A percentile compares a stretch with the other conserved stretches of the same genome.
Conservation (phyloP, 2,888 invertebrate genomes). For the Apodemia zela region DNA sequence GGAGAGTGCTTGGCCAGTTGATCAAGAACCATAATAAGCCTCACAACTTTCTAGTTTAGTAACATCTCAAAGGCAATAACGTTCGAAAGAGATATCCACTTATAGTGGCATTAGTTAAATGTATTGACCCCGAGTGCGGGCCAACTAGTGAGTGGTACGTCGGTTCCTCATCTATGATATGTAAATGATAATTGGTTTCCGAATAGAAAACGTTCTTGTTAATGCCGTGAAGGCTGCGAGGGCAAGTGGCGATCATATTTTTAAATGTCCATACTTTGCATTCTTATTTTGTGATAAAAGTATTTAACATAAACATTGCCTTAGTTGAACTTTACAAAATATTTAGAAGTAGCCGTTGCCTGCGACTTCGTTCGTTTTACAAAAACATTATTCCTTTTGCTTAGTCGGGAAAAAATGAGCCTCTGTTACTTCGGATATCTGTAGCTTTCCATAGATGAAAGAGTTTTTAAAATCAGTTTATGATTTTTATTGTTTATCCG, state of each 20-base stretch:
- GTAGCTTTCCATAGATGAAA: too few species aligned
- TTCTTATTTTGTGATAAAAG: constrained; percentile 15
- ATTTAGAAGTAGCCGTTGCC: too few species aligned
- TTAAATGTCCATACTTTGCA: constrained; percentile 12
- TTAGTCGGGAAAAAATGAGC: too few species aligned
- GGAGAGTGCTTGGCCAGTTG: constrained; percentile 45
- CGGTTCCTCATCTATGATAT: constrained; percentile 75
- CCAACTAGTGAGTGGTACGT: constrained; percentile 53
- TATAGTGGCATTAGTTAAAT: constrained; percentile 62
- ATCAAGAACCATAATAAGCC: constrained; percentile 40
- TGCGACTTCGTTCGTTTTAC: too few species aligned
- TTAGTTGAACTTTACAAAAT: not conserved
- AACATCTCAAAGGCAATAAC: constrained; percentile 27
- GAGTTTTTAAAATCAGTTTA: too few species aligned
- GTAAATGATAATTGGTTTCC: constrained; percentile 78
- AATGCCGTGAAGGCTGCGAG: constrained; percentile 49
- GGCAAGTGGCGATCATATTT: constrained; percentile 16
- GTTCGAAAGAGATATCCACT: constrained; percentile 45
- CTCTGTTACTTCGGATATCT: too few species aligned
- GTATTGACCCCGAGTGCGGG: constrained; percentile 74
- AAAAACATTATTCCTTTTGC: too few species aligned
- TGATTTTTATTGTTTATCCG: too few species aligned
- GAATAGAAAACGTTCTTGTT: constrained; percentile 73
- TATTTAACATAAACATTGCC: constrained; percentile 10
- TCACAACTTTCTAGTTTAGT: constrained; percentile 17